Percentiles rank a stretch among this genome's conserved stretches.
These are phyloP conservation scores for Oreotragus oreotragus DNA, from an alignment of 2,113 vertebrate genomes.

Conservation along the genomic window DNA sequence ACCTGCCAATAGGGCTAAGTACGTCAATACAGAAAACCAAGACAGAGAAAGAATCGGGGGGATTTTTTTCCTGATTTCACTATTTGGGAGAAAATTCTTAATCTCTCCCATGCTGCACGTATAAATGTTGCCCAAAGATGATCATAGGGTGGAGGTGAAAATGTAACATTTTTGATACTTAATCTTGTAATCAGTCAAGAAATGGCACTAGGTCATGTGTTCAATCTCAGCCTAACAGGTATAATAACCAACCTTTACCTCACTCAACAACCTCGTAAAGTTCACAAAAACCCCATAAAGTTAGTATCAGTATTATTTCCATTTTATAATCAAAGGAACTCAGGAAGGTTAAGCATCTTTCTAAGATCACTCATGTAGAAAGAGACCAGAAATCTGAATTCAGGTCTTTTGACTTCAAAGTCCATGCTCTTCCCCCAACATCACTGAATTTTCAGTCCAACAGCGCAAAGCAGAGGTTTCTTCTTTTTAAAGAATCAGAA, in stretches of 20 bases:
- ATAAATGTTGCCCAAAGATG: slow-evolving; percentile 15
- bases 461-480: slow-evolving; percentile 32
- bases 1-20: background rate
- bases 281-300: background rate
- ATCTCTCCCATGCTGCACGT: background rate
- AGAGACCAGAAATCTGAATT: slow-evolving; percentile 44
- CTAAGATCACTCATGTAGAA: background rate
- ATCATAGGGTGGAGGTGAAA: background rate
- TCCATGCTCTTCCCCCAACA: background rate
- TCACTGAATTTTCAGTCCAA: slow-evolving; percentile 3
- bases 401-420: slow-evolving; percentile 54
- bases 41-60: background rate
- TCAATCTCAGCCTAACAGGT: background rate
- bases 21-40: background rate
- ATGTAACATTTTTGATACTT: background rate
- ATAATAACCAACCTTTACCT: background rate
- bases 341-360: background rate
- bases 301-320: background rate
- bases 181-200: background rate
- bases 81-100: background rate
- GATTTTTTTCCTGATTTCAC: background rate
- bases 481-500: slow-evolving; percentile 60
- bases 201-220: background rate
- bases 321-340: slow-evolving; percentile 16
- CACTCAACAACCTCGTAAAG: background rate